Conservation (phyloP, 2,888 invertebrate species). For the Dryococelus australis region DNA sequence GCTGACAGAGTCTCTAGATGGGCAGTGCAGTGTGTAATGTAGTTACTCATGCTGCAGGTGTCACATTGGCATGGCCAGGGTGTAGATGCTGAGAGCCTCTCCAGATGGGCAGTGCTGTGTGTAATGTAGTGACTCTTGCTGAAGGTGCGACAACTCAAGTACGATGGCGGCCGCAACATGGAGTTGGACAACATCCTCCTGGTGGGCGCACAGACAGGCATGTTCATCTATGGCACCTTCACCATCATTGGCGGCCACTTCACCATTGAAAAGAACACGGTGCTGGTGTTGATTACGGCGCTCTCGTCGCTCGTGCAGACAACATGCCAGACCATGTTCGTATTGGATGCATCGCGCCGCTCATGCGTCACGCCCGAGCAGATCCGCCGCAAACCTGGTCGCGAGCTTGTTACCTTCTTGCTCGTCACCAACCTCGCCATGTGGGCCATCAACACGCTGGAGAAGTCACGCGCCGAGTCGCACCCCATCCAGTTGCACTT, state of each 20-base stretch:
- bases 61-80: too few species aligned
- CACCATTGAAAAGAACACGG: constrained; percentile 80
- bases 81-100: too few species aligned
- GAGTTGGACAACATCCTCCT: constrained; percentile 90
- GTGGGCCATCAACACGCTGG: constrained; percentile 94
- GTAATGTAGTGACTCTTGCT: not conserved
- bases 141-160: constrained; percentile 80
- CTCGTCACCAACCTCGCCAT: constrained; percentile 89
- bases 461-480: constrained; percentile 89
- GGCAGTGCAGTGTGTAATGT: too few species aligned
- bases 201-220: constrained; percentile 92
- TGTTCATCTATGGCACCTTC: constrained; percentile 92
- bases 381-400: constrained; percentile 85
- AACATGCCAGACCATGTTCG: constrained; percentile 88
- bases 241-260: constrained; percentile 94
- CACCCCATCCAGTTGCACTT: constrained; percentile 92
- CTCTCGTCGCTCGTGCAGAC: constrained; percentile 88
- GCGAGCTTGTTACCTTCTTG: constrained; percentile 92
- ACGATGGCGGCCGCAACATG: constrained; percentile 81
- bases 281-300: constrained; percentile 83
- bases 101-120: too few species aligned
- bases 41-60: too few species aligned
- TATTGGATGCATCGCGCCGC: constrained; percentile 87
- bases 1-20: too few species aligned
- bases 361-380: constrained; percentile 83